Evolutionary conservation across 1,140 invertebrate species (phyloP).

Genomic region (Globodera ellingtonae): DNA sequence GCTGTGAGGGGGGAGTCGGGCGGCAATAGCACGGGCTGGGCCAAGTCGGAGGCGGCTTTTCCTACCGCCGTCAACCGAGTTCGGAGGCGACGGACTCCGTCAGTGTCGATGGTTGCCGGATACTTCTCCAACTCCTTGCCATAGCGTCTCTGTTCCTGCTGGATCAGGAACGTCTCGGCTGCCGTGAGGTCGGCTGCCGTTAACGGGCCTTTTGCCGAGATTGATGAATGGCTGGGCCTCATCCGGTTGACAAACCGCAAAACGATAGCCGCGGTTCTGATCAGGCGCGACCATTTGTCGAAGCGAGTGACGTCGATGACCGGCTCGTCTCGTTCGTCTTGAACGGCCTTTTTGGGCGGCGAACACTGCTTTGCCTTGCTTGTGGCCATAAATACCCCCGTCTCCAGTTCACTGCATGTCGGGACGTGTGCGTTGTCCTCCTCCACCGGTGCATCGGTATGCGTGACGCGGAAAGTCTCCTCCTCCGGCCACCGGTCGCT

Average conservation of each 20-base stretch:
- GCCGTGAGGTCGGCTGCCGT: neutral
- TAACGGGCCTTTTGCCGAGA: neutral
- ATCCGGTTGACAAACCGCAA: neutral
- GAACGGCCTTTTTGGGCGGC: too few relatives aligned
- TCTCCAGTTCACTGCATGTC: neutral
- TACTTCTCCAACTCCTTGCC: neutral
- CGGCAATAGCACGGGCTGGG: neutral
- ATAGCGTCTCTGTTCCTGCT: neutral
- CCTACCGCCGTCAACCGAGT: neutral
- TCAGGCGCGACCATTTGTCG: conserved; percentile 4
- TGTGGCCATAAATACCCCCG: neutral
- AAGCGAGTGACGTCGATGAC: conserved; percentile 4
- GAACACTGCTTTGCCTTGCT: neutral
- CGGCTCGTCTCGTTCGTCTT: neutral
- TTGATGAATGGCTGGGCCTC: neutral
- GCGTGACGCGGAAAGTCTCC: neutral
- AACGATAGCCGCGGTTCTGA: neutral
- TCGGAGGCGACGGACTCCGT: neutral
- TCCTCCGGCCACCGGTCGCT: neutral
- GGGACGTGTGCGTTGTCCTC: neutral
- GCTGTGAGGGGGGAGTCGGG: neutral
- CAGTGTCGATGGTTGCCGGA: neutral
- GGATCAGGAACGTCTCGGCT: neutral
- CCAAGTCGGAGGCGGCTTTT: neutral
- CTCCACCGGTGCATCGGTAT: too few relatives aligned